Conservation (phyloP, 2,113 vertebrate species). For the Rhizomys pruinosus region DNA sequence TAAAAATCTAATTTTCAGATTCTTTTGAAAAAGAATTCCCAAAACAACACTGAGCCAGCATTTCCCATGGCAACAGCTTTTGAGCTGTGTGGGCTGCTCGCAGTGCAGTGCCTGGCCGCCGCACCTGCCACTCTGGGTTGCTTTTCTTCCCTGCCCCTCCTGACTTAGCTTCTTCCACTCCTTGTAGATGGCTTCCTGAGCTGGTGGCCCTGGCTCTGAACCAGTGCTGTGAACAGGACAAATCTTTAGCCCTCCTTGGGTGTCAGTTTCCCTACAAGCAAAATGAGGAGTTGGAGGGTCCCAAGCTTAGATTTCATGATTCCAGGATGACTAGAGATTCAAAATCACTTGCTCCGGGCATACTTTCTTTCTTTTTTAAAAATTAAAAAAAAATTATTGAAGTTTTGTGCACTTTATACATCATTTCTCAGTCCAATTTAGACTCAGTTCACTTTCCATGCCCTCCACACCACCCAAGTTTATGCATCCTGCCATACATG, state of each 20-base stretch:
- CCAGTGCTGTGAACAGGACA: too few species aligned
- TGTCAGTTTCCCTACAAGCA: neutral
- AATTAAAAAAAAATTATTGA: too few species aligned
- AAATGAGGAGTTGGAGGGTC: neutral
- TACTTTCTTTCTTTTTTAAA: too few species aligned
- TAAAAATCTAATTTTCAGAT: neutral
- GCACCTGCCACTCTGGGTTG: fast-evolving
- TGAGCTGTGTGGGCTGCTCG: neutral
- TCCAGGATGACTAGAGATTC: neutral
- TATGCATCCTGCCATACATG: too few species aligned
- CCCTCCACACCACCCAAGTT: too few species aligned
- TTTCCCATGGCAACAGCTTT: neutral
- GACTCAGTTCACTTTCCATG: too few species aligned
- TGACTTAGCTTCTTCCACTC: fast-evolving
- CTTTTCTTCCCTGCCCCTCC: too few species aligned
- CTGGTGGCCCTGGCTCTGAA: too few species aligned
- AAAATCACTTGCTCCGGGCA: neutral
- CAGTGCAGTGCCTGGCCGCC: fast-evolving
- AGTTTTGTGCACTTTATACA: too few species aligned
- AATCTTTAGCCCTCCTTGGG: neutral
- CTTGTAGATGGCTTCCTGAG: neutral
- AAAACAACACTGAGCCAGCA: fast-evolving
- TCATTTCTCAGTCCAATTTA: too few species aligned
- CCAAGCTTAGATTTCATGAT: neutral
- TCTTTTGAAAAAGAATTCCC: neutral